phyloP scores from a whole-genome alignment of 2,113 vertebrate genomes.

The sheep (Ovis aries) region DNA sequence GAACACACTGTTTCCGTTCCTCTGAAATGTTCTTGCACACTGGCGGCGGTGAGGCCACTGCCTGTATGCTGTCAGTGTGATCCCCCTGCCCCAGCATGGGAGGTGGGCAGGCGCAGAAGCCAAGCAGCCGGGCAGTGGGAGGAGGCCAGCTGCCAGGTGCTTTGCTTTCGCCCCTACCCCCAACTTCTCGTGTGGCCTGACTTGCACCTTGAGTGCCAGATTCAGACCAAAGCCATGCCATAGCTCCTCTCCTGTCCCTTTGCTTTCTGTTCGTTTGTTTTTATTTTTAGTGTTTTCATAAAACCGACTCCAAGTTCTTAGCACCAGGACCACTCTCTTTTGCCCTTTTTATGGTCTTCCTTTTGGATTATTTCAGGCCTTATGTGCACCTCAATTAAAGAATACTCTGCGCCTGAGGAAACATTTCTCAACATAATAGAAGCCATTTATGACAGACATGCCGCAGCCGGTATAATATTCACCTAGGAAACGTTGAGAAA shows the following conservation, averaged over 20 bases:
- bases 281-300: neutral
- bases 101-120: neutral
- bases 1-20: neutral
- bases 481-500: neutral
- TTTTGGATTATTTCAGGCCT: neutral
- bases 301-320: neutral
- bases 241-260: neutral
- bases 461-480: neutral
- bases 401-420: neutral
- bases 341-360: neutral
- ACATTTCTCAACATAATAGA: neutral
- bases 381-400: neutral
- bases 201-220: too few species aligned
- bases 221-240: neutral
- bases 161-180: neutral
- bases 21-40: neutral
- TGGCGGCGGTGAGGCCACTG: neutral
- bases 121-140: accelerated
- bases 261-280: neutral
- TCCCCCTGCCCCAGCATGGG: neutral
- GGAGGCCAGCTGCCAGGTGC: neutral
- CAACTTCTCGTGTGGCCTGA: too few species aligned
- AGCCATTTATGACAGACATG: neutral
- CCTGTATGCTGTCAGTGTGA: neutral
- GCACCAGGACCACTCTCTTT: neutral